These are phyloP conservation scores for Nilaparvata lugens DNA, from an alignment of 1,140 invertebrate species.

Conservation along the genomic window DNA sequence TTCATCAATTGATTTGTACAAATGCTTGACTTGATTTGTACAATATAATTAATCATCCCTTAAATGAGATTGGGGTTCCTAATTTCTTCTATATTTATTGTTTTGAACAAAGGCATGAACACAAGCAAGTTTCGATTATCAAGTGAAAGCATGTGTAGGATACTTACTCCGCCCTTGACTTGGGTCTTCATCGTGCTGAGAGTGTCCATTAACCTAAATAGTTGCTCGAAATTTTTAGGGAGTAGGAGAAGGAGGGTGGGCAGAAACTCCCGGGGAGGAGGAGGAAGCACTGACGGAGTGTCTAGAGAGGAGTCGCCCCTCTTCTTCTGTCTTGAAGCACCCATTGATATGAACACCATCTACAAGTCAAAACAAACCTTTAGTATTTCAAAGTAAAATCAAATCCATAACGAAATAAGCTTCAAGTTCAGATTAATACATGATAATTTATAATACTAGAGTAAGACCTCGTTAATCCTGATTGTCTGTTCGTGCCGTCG, in stretches of 20 bases:
- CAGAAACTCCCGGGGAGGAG: slow-evolving; percentile 69
- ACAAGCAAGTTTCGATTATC: background rate
- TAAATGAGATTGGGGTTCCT: no score
- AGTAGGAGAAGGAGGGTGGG: slow-evolving; percentile 76
- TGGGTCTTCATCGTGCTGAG: slow-evolving; percentile 72
- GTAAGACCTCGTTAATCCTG: no score
- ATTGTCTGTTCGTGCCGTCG: no score
- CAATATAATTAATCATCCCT: no score
- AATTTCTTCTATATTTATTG: no score
- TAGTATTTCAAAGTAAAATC: no score
- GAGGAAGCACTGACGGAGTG: slow-evolving; percentile 63
- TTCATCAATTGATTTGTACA: no score
- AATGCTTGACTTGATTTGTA: no score
- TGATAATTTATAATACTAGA: no score
- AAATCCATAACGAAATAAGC: no score
- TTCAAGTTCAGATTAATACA: no score
- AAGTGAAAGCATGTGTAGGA: no score
- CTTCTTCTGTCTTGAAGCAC: slow-evolving; percentile 63
- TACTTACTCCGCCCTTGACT: slow-evolving; percentile 51
- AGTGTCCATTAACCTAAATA: slow-evolving; percentile 83
- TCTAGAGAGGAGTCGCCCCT: slow-evolving; percentile 55
- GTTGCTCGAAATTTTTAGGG: slow-evolving; percentile 79
- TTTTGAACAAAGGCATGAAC: background rate
- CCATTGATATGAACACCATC: slow-evolving; percentile 82
- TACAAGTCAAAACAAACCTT: slow-evolving; percentile 31